phyloP scores from a whole-genome alignment of 2,797 vertebrate species.

The Merluccius polli region DNA sequence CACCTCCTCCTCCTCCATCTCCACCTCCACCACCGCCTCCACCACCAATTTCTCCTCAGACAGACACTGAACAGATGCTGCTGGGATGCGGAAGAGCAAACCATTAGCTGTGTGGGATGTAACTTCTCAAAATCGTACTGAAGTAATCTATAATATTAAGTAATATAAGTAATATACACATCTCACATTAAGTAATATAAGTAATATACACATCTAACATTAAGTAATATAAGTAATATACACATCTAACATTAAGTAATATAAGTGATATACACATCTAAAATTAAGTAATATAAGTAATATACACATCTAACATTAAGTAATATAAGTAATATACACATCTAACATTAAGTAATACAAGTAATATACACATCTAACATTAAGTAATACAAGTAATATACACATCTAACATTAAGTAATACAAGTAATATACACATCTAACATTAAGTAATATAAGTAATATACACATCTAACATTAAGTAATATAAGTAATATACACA shows the following conservation, averaged over 20 bases:
- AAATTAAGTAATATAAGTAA: too few species aligned
- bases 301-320: background rate
- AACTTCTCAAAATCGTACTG: conserved; percentile 38
- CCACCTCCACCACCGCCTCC: conserved; percentile 15
- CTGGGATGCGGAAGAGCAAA: conserved; percentile 43
- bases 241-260: background rate
- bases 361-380: background rate
- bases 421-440: background rate
- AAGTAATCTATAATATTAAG: too few species aligned
- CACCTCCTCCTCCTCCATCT: background rate
- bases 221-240: too few species aligned
- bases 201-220: too few species aligned
- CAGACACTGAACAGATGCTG: conserved; percentile 70
- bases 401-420: background rate
- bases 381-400: too few species aligned
- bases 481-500: background rate
- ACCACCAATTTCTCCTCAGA: conserved; percentile 34
- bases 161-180: conserved; percentile 1
- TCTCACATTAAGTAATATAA: background rate
- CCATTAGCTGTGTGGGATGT: conserved; percentile 44
- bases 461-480: background rate
- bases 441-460: background rate
- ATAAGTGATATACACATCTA: too few species aligned
- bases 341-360: background rate
- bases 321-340: too few species aligned